These are phyloP conservation scores for Pelodytes ibericus DNA, from an alignment of 2,797 vertebrate species.

Conservation along the genomic window DNA sequence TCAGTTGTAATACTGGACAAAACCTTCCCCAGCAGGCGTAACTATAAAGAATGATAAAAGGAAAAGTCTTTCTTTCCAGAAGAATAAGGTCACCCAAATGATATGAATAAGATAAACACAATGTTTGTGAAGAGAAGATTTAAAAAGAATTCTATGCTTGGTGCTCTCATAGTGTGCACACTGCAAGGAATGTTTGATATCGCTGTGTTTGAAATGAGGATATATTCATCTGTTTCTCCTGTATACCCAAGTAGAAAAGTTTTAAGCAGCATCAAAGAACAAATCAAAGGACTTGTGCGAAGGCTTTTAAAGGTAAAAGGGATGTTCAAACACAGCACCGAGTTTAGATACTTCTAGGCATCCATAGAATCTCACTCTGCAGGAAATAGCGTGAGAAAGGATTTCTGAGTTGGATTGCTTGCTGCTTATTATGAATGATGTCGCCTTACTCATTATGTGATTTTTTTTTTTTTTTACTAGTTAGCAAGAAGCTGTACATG, in stretches of 20 bases:
- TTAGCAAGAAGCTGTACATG: slow-evolving; percentile 61
- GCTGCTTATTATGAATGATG: slow-evolving; percentile 67
- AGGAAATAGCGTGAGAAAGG: slow-evolving; percentile 74
- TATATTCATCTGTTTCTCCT: slow-evolving; percentile 72
- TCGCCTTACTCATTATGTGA: slow-evolving; percentile 65
- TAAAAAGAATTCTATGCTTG: slow-evolving; percentile 67
- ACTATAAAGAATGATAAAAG: slow-evolving; percentile 78
- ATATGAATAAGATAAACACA: slow-evolving; percentile 78
- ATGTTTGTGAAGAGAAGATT: slow-evolving; percentile 71
- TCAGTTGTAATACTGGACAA: slow-evolving; percentile 72
- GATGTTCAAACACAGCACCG: slow-evolving; percentile 69
- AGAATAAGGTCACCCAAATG: slow-evolving; percentile 76
- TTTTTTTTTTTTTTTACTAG: slow-evolving; percentile 55
- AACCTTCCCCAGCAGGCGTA: slow-evolving; percentile 73
- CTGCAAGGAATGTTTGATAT: slow-evolving; percentile 73
- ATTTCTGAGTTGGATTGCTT: slow-evolving; percentile 62
- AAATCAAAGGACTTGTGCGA: slow-evolving; percentile 72
- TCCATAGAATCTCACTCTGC: slow-evolving; percentile 69
- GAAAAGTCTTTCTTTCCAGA: slow-evolving; percentile 73
- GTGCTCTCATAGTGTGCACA: slow-evolving; percentile 65
- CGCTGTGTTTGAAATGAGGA: slow-evolving; percentile 75
- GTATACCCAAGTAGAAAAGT: slow-evolving; percentile 69
- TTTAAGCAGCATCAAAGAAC: slow-evolving; percentile 69
- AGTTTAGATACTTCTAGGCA: slow-evolving; percentile 67
- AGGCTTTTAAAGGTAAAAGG: slow-evolving; percentile 72